Evolutionary conservation across 2,888 invertebrate genomes (phyloP).

Genomic region (Podabrus alpinus): DNA sequence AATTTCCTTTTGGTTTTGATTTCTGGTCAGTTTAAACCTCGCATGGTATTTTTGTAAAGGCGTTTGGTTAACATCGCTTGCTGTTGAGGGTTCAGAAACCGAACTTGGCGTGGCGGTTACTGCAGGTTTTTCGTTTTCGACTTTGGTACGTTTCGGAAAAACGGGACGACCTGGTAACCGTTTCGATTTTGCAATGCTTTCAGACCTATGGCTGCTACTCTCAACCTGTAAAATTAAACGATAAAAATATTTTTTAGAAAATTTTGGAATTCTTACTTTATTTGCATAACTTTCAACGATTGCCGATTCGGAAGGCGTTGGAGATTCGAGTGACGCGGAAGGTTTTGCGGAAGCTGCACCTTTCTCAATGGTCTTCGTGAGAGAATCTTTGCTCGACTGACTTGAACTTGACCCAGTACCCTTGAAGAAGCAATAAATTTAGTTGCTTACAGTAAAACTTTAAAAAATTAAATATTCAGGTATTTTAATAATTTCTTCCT

Average conservation of each 20-base stretch:
- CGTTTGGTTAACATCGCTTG: not conserved
- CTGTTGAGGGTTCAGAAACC: not conserved
- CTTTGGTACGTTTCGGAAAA: not conserved
- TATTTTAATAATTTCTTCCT: not conserved
- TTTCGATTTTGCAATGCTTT: not conserved
- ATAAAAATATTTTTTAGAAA: not conserved
- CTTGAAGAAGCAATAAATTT: constrained; percentile 7
- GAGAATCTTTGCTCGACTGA: constrained; percentile 32
- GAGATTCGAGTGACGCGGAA: constrained; percentile 32
- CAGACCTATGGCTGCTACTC: not conserved
- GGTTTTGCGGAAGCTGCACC: constrained; percentile 38
- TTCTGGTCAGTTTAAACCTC: constrained; percentile 38
- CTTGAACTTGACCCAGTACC: constrained; percentile 44
- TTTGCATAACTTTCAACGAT: constrained; percentile 2
- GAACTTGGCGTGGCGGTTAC: not conserved
- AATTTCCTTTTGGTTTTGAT: not conserved
- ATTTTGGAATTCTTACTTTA: constrained; percentile 5
- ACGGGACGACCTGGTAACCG: not conserved
- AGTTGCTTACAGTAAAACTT: not conserved
- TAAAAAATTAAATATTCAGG: not conserved
- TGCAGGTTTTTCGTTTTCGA: not conserved
- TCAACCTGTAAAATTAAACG: not conserved
- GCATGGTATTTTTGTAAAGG: constrained; percentile 45
- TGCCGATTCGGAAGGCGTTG: not conserved
- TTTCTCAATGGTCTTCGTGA: constrained; percentile 40